Evolutionary conservation across 2,888 invertebrate species (phyloP).

Genomic region (Conistra vaccinii): DNA sequence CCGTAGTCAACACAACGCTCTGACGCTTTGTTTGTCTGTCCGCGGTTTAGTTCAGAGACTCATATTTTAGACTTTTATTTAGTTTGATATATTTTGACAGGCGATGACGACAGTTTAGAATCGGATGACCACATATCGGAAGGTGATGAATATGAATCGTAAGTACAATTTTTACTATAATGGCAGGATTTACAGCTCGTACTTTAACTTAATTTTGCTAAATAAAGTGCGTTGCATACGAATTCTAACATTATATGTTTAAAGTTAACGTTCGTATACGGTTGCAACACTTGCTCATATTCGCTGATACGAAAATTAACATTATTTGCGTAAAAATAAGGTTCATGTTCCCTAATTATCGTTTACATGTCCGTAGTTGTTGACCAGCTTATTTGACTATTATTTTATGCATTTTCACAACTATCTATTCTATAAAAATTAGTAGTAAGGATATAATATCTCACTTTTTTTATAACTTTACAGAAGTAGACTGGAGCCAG

Average conservation of each 20-base stretch:
- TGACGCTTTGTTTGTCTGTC: too few relatives aligned
- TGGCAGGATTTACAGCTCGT: not conserved
- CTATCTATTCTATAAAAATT: too few relatives aligned
- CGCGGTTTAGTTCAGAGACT: too few relatives aligned
- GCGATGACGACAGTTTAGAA: slow-evolving; percentile 70
- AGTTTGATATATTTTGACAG: slow-evolving; percentile 65
- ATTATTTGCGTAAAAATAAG: not conserved
- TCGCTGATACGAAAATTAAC: not conserved
- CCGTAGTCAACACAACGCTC: too few relatives aligned
- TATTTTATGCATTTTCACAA: not conserved
- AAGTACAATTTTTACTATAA: slow-evolving; percentile 65
- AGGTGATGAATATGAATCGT: slow-evolving; percentile 76
- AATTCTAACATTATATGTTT: not conserved
- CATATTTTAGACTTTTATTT: too few relatives aligned
- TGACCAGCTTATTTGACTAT: not conserved
- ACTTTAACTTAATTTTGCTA: not conserved
- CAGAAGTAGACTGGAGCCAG: slow-evolving; percentile 60
- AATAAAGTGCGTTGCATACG: too few relatives aligned
- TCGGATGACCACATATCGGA: slow-evolving; percentile 72
- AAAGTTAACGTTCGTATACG: not conserved
- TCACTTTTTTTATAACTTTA: not conserved
- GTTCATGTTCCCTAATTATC: not conserved
- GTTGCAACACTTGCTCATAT: not conserved
- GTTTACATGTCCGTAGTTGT: too few relatives aligned
- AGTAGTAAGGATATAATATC: not conserved